A percentile compares a stretch with the other conserved stretches of the same genome.
Evolutionary conservation across 2,113 vertebrate species (phyloP).

Genomic region (Macrotus californicus): DNA sequence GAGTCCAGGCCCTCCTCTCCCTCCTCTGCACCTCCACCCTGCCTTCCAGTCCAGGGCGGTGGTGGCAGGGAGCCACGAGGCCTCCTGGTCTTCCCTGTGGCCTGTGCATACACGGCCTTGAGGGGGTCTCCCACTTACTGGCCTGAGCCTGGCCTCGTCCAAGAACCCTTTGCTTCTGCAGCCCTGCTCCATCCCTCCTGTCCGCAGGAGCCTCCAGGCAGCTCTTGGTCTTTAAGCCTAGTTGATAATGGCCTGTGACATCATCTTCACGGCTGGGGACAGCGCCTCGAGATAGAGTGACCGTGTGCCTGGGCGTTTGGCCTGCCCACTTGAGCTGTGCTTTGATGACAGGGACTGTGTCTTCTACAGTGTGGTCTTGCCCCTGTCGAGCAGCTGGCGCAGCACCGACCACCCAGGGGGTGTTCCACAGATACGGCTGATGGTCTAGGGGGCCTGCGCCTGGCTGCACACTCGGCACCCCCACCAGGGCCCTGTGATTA

Average conservation of each 20-base stretch:
- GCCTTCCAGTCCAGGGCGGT: background rate
- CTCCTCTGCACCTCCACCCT: background rate
- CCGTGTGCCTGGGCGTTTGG: background rate
- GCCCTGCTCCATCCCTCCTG: background rate
- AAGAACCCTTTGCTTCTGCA: too few species aligned
- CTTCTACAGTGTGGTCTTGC: background rate
- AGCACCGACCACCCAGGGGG: background rate
- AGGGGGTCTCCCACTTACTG: too few species aligned
- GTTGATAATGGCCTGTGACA: rapidly evolving
- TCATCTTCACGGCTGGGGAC: background rate
- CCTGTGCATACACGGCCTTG: too few species aligned
- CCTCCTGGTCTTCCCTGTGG: background rate
- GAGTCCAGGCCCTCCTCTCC: background rate
- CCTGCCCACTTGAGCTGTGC: background rate
- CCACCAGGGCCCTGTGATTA: rapidly evolving
- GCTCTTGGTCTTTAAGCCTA: background rate
- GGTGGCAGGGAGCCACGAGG: background rate
- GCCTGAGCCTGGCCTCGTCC: background rate
- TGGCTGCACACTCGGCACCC: background rate
- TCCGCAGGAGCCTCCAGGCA: background rate
- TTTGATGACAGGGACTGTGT: background rate
- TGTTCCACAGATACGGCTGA: background rate
- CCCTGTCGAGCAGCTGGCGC: background rate
- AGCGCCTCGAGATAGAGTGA: background rate
- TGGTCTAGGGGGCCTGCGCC: background rate